These are phyloP conservation scores for Sebastes goodei DNA, from an alignment of 2,797 vertebrate species.

Conservation along the genomic window DNA sequence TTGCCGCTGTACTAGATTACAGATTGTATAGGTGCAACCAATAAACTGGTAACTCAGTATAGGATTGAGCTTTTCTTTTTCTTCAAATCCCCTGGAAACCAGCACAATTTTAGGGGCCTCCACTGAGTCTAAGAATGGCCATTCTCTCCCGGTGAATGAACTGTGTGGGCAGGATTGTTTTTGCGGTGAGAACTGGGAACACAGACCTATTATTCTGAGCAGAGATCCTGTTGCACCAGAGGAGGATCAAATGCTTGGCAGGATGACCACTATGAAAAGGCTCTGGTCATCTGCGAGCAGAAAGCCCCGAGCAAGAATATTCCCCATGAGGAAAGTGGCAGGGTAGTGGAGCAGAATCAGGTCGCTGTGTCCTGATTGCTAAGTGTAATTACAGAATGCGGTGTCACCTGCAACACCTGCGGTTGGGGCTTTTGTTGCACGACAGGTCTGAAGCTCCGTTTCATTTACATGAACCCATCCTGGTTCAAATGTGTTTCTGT, in stretches of 20 bases:
- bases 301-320: conserved; percentile 44
- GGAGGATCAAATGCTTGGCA: conserved; percentile 38
- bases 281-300: conserved; percentile 42
- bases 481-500: background rate
- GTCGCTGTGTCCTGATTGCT: conserved; percentile 33
- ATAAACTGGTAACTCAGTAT: background rate
- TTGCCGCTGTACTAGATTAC: background rate
- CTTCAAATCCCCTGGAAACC: background rate
- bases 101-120: background rate
- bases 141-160: conserved; percentile 10
- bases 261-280: conserved; percentile 37
- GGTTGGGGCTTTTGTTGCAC: background rate
- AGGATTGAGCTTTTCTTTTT: background rate
- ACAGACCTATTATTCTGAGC: conserved; percentile 29
- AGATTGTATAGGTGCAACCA: background rate
- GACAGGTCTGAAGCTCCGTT: background rate
- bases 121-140: background rate
- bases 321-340: conserved; percentile 40
- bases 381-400: conserved; percentile 17
- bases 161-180: conserved; percentile 17
- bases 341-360: conserved; percentile 19
- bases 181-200: conserved; percentile 9
- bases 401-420: conserved; percentile 7
- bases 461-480: background rate
- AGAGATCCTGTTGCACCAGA: conserved; percentile 43